Percentiles rank a stretch among this genome's conserved stretches.
Evolutionary conservation across 92 coral and sea anemone species (phyloP).

Genomic region (Umimayanthus chanpuru): DNA sequence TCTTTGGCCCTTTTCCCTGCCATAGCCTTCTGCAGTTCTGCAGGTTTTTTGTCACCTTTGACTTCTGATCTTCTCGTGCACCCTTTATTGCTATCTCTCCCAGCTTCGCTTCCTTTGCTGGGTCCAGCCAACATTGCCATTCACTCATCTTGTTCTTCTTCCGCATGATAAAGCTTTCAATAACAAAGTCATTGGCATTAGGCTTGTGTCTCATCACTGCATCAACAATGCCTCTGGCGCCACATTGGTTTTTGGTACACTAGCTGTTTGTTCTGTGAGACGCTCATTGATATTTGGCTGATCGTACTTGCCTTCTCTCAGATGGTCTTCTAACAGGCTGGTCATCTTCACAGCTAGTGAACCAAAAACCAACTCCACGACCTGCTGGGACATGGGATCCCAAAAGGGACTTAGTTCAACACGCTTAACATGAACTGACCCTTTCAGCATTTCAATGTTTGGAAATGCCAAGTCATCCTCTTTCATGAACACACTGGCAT

Average conservation of each 20-base stretch:
- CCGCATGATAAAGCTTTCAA: constrained; percentile 17
- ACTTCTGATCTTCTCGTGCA: constrained; percentile 17
- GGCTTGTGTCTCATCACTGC: constrained; percentile 28
- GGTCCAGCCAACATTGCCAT: constrained; percentile 14
- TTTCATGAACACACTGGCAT: constrained; percentile 1
- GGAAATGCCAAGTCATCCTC: not conserved
- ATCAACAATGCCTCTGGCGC: constrained; percentile 26
- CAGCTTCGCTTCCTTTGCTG: constrained; percentile 15
- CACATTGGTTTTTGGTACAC: constrained; percentile 15
- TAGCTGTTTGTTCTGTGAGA: not conserved
- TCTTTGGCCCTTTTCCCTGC: not conserved
- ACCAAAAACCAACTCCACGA: constrained; percentile 20
- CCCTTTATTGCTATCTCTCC: constrained; percentile 6
- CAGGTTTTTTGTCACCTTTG: not conserved
- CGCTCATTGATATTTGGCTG: not conserved
- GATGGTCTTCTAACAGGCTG: constrained; percentile 25
- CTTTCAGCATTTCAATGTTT: not conserved
- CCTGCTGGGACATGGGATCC: constrained; percentile 26
- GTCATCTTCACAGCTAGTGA: constrained; percentile 25
- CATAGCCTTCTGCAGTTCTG: not conserved
- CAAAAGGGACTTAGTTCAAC: constrained; percentile 15
- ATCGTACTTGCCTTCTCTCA: constrained; percentile 11
- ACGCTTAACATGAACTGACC: not conserved
- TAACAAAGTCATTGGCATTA: constrained; percentile 27
- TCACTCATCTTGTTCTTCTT: constrained; percentile 15